These are phyloP conservation scores for Cryptoprocta ferox DNA, from an alignment of 2,797 vertebrate genomes.

Conservation along the genomic window DNA sequence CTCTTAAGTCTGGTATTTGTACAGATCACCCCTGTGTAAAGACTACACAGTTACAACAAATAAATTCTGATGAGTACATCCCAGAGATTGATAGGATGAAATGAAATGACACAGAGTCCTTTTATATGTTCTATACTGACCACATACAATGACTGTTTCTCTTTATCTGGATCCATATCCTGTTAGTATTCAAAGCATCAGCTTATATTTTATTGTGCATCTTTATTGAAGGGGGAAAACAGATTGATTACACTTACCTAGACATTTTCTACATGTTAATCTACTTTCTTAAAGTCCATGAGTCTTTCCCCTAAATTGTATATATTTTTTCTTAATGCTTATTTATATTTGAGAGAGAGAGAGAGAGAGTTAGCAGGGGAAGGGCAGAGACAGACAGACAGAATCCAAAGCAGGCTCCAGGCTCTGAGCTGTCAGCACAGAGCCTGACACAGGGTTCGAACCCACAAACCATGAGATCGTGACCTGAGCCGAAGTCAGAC, in stretches of 20 bases:
- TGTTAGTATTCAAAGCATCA: conserved; percentile 7
- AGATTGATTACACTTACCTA: conserved; percentile 13
- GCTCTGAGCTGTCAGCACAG: too few relatives aligned
- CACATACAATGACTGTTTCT: conserved; percentile 24
- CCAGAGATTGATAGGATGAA: conserved; percentile 2
- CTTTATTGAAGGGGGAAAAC: neutral
- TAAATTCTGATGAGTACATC: conserved; percentile 3
- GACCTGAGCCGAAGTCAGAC: too few relatives aligned
- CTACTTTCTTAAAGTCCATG: conserved; percentile 43
- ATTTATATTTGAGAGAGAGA: too few relatives aligned
- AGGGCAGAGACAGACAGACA: too few relatives aligned
- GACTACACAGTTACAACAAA: neutral
- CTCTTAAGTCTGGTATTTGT: neutral
- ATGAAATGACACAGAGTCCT: conserved; percentile 31
- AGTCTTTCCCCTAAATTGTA: neutral
- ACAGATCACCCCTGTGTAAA: conserved; percentile 12
- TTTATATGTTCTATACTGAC: neutral
- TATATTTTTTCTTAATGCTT: neutral
- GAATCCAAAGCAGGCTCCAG: too few relatives aligned
- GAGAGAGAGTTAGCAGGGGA: too few relatives aligned
- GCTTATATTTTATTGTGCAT: conserved; percentile 26
- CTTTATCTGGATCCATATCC: neutral
- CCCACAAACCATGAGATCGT: too few relatives aligned
- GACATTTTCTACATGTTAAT: conserved; percentile 28
- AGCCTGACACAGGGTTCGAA: too few relatives aligned